A percentile compares a stretch with the other conserved stretches of the same genome.
Conservation (phyloP, 2,888 invertebrate genomes). For the Tiphia femorata region DNA sequence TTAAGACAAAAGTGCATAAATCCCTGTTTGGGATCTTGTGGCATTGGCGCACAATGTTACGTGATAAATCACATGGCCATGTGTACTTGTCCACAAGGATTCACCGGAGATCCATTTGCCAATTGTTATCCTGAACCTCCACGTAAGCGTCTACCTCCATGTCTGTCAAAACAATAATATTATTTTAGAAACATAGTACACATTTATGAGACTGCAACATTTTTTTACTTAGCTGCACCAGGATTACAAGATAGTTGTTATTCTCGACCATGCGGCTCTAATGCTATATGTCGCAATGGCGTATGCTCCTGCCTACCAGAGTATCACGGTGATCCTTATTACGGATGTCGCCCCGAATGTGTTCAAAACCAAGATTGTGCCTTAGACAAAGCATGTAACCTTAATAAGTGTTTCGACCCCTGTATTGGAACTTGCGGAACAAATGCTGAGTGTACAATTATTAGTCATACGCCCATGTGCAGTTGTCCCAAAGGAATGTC, state of each 20-base stretch:
- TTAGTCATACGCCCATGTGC: slow-evolving; percentile 77
- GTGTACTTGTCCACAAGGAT: slow-evolving; percentile 70
- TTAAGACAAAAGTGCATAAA: slow-evolving; percentile 70
- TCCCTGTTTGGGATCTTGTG: slow-evolving; percentile 71
- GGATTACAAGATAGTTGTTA: slow-evolving; percentile 73
- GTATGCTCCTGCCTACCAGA: slow-evolving; percentile 62
- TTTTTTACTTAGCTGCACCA: slow-evolving; percentile 18
- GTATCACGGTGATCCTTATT: slow-evolving; percentile 67
- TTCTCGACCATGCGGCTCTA: slow-evolving; percentile 80
- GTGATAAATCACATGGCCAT: slow-evolving; percentile 71
- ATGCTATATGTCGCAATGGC: slow-evolving; percentile 74
- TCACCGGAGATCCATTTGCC: slow-evolving; percentile 70
- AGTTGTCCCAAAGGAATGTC: slow-evolving; percentile 73
- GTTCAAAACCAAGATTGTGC: slow-evolving; percentile 83
- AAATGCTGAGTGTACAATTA: slow-evolving; percentile 81
- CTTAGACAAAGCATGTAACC: slow-evolving; percentile 79
- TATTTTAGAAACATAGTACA: background rate
- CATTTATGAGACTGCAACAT: background rate
- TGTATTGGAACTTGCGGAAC: slow-evolving; percentile 83
- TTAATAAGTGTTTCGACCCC: slow-evolving; percentile 85
- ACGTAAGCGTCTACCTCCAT: slow-evolving; percentile 71
- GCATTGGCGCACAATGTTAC: slow-evolving; percentile 69
- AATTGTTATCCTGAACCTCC: slow-evolving; percentile 70
- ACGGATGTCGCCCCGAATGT: slow-evolving; percentile 85
- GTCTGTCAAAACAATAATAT: background rate